phyloP scores from a whole-genome alignment of 2,113 vertebrate species.

The Chelonoidis abingdonii region DNA sequence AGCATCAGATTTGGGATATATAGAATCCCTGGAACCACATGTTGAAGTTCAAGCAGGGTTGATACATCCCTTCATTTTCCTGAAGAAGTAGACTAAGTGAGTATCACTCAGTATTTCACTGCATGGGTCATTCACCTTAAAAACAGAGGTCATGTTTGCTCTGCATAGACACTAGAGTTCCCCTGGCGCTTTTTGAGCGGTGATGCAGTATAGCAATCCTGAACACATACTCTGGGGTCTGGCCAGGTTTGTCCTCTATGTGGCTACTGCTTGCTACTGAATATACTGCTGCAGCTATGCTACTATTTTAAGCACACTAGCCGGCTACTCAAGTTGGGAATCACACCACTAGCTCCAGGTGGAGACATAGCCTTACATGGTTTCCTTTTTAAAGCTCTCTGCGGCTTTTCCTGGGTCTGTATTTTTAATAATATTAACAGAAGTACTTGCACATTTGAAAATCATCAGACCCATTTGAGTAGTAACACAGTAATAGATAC shows the following conservation, averaged over 20 bases:
- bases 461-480: background rate
- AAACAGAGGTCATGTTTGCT: background rate
- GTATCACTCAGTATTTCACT: constrained; percentile 20
- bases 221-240: background rate
- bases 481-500: background rate
- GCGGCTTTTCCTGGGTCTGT: background rate
- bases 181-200: background rate
- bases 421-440: background rate
- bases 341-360: background rate
- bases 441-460: background rate
- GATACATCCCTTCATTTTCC: constrained; percentile 24
- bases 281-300: background rate
- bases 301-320: background rate
- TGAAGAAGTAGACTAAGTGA: constrained; percentile 33
- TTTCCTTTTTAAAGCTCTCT: constrained; percentile 37
- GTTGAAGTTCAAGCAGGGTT: background rate
- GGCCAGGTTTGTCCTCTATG: background rate
- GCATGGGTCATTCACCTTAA: background rate
- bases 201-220: background rate
- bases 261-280: background rate
- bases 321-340: background rate
- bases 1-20: background rate
- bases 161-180: constrained; percentile 8
- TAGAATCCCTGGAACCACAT: background rate
- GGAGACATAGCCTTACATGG: background rate